These are phyloP conservation scores for Callionymus lyra DNA, from an alignment of 2,113 vertebrate genomes.

Conservation along the genomic window DNA sequence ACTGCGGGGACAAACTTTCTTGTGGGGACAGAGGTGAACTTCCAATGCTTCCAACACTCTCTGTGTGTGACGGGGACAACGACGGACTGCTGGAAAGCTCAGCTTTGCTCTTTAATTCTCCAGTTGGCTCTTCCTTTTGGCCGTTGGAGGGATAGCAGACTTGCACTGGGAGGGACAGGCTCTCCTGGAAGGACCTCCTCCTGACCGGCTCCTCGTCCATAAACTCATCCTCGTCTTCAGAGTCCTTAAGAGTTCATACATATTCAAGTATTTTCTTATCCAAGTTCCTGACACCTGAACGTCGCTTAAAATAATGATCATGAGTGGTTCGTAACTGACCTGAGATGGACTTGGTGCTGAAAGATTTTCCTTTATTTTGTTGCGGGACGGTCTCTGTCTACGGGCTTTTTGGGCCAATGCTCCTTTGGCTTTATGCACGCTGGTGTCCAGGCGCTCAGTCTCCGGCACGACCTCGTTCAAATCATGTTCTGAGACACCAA, in stretches of 20 bases:
- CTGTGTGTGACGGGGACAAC: slow-evolving; percentile 65
- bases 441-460: slow-evolving; percentile 81
- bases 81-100: slow-evolving; percentile 71
- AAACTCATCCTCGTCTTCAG: slow-evolving; percentile 45
- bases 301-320: background rate
- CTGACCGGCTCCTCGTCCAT: slow-evolving; percentile 56
- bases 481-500: slow-evolving; percentile 50
- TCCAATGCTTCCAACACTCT: slow-evolving; percentile 56
- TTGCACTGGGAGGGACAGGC: slow-evolving; percentile 49
- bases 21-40: slow-evolving; percentile 53
- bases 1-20: slow-evolving; percentile 61
- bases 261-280: background rate
- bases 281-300: background rate
- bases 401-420: slow-evolving; percentile 80
- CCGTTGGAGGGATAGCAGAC: slow-evolving; percentile 49
- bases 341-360: slow-evolving; percentile 36
- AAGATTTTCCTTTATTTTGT: slow-evolving; percentile 74
- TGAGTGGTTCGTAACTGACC: slow-evolving; percentile 37
- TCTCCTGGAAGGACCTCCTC: slow-evolving; percentile 67
- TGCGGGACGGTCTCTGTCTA: slow-evolving; percentile 80
- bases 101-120: slow-evolving; percentile 53
- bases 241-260: slow-evolving; percentile 29
- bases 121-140: slow-evolving; percentile 53
- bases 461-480: slow-evolving; percentile 75
- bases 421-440: slow-evolving; percentile 78